Evolutionary conservation across 2,113 vertebrate genomes (phyloP), one percentile per base, ranked within the genome.

Genomic region (Sphyrna mokarran): DNA sequence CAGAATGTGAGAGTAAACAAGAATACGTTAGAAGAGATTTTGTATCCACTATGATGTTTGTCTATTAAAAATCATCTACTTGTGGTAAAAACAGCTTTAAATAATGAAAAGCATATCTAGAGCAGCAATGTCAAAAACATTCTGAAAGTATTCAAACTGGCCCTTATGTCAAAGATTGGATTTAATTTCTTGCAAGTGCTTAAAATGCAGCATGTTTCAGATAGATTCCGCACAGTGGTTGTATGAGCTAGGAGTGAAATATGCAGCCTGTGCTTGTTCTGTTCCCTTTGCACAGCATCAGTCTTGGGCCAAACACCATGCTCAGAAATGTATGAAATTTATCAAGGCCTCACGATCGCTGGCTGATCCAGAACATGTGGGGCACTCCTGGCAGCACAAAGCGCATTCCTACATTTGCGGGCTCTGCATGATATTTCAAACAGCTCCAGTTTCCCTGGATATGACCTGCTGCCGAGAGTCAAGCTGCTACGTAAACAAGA

Each of bases 171-270:
- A 29, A 54, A 95, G 94, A 95, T 95, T 72, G 43, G 43, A 29
- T 95, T 95, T 95, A 72, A 54, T 72, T 72, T 90, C 48, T 72
- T 95, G 40, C 8, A 54, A 95, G 94, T 70, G 26, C 94, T 95
- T 96, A 97, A 96, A 94, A 94, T 97, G 97, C 97, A 97, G 96
- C 97, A 97, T 97, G 96, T 97, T 96, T 96, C 95, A 97, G 97
- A 97, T 96, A 97, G 96, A 98, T 98, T 98, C 97, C 97, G 97
- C 97, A 97, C 96, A 96, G 96, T 89, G 78, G 96, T 96, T 97
- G 97, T 96, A 97, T 96, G 96, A 96, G 96, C 96, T 96, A 96
- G 96, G 68, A 80, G 91, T 95, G 76, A 95, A 95, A 93, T 72
- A 95, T 95, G 94, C 26, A 95, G 68, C 43, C 69, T 43, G 63